Evolutionary conservation across 2,797 vertebrate genomes (phyloP).

Genomic region (Chiloscyllium punctatum): DNA sequence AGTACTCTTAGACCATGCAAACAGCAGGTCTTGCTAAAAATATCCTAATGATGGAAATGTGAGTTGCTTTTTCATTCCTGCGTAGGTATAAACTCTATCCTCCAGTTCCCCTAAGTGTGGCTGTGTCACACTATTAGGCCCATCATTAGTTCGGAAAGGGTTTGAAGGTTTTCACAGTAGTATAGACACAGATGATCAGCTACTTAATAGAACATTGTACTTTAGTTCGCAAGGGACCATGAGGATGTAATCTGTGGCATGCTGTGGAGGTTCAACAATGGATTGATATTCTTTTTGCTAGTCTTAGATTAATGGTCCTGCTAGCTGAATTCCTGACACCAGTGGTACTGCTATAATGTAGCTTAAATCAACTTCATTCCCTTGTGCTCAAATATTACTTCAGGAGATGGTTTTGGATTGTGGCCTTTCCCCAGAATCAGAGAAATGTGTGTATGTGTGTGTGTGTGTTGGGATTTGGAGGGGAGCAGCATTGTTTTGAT

Average conservation of each 20-base stretch:
- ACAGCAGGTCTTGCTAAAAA: not conserved
- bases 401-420: not conserved
- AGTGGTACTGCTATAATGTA: not conserved
- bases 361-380: not conserved
- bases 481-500: not conserved
- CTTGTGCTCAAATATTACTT: not conserved
- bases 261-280: not conserved
- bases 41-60: not conserved
- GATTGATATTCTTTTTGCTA: not conserved
- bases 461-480: too few species aligned
- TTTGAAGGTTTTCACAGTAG: not conserved
- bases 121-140: not conserved
- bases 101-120: not conserved
- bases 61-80: not conserved
- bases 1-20: not conserved
- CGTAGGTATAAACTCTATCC: not conserved
- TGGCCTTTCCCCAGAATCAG: not conserved
- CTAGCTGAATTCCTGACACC: not conserved
- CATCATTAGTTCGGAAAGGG: not conserved
- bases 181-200: not conserved
- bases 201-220: not conserved
- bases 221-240: not conserved
- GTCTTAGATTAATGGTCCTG: not conserved
- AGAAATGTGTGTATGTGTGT: too few species aligned
- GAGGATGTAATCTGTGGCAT: not conserved